phyloP scores from a whole-genome alignment of 2,113 vertebrate species.

The Panthera tigris region DNA sequence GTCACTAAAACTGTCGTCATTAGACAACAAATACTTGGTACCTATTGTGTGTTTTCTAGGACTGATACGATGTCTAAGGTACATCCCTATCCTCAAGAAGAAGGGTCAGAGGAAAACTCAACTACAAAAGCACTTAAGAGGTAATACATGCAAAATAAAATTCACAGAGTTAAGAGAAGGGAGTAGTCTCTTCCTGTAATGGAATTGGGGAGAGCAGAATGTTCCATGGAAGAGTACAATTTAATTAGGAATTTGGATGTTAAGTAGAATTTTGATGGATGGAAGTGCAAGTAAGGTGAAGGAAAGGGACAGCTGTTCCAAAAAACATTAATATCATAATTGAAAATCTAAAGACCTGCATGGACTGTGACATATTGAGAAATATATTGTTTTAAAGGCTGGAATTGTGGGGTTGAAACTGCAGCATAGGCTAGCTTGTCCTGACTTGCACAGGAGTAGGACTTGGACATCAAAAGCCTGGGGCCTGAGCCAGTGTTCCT shows the following conservation, averaged over 20 bases:
- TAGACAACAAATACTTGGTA: not conserved
- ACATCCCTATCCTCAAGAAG: not conserved
- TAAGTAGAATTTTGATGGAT: not conserved
- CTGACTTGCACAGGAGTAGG: not conserved
- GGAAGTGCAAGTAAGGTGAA: not conserved
- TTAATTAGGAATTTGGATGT: not conserved
- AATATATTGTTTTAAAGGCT: not conserved
- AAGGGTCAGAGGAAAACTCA: not conserved
- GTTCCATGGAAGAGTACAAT: not conserved
- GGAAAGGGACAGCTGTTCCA: not conserved
- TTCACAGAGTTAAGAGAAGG: not conserved
- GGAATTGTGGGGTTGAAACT: not conserved
- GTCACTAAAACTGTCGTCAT: not conserved
- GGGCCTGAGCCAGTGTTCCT: not conserved
- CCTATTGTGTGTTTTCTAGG: too few species aligned
- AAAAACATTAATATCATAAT: not conserved
- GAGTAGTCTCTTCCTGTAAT: not conserved
- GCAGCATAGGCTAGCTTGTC: rapidly evolving
- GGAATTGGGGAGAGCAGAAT: too few species aligned
- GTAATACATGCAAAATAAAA: not conserved
- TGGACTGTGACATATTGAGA: not conserved
- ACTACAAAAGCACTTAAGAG: not conserved
- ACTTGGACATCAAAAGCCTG: not conserved
- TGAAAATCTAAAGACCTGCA: not conserved
- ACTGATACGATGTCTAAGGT: not conserved